Evolutionary conservation across 2,113 vertebrate species (phyloP).

Genomic region (Campylomormyrus numenius): DNA sequence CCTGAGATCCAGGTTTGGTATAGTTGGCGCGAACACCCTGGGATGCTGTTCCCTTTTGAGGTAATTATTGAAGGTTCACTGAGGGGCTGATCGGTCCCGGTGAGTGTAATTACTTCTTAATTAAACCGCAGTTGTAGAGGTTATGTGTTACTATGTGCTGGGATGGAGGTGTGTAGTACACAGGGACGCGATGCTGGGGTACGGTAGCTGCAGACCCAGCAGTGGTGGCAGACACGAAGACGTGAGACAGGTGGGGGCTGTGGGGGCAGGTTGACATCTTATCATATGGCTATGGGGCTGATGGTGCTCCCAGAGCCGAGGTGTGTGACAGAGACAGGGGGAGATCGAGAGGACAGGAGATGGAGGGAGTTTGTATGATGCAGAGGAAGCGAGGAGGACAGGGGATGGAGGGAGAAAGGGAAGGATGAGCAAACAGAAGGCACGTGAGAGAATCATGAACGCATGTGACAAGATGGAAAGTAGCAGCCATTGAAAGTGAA

Average conservation of each 20-base stretch:
- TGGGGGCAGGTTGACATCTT: background rate
- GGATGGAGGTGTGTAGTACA: background rate
- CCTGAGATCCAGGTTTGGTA: background rate
- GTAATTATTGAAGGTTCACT: background rate
- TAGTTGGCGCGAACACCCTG: background rate
- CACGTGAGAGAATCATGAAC: background rate
- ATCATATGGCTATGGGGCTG: background rate
- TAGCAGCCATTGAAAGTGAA: background rate
- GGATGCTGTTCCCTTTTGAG: background rate
- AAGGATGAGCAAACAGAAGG: background rate
- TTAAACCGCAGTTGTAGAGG: background rate
- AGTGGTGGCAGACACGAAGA: background rate
- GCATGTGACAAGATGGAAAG: background rate
- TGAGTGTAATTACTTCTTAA: slow-evolving; percentile 2
- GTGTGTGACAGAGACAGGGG: background rate
- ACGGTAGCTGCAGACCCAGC: background rate
- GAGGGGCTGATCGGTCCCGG: background rate
- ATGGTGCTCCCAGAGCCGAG: background rate
- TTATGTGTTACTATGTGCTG: background rate
- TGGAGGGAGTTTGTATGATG: background rate
- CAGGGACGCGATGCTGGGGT: background rate
- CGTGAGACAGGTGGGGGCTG: background rate
- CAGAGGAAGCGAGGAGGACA: no score
- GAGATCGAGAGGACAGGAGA: background rate
- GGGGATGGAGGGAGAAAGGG: background rate